Percentiles rank a stretch among this genome's conserved stretches.
phyloP scores from a whole-genome alignment of 2,888 invertebrate genomes.

The Norana najaformis region DNA sequence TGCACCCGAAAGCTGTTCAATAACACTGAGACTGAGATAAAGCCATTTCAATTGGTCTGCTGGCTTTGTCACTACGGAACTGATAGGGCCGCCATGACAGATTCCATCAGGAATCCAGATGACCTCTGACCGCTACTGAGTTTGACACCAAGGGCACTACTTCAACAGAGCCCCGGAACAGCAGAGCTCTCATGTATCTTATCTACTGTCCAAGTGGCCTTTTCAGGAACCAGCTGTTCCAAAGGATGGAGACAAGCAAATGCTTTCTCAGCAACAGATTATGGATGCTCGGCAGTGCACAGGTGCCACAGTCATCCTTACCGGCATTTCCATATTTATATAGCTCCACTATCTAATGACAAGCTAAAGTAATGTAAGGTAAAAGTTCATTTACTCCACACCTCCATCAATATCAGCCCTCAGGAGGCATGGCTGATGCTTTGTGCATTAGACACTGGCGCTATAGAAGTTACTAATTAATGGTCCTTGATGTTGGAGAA shows the following conservation, averaged over 20 bases:
- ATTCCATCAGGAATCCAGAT: background rate
- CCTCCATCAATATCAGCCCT: no score
- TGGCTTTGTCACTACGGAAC: background rate
- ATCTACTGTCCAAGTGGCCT: background rate
- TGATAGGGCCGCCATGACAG: conserved; percentile 4
- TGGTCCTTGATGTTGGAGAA: no score
- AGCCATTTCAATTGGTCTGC: background rate
- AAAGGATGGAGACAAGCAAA: background rate
- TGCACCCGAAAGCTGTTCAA: background rate
- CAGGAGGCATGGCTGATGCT: no score
- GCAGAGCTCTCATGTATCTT: background rate
- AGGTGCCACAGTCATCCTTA: no score
- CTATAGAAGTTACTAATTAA: no score
- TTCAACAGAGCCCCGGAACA: background rate
- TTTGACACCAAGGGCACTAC: background rate
- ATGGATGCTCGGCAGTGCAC: no score
- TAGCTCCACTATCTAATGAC: no score
- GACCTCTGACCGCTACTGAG: background rate
- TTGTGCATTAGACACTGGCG: no score
- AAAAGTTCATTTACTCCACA: no score
- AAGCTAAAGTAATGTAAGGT: no score
- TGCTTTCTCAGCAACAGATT: no score
- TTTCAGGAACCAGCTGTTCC: background rate
- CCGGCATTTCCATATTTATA: no score
- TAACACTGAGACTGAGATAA: background rate